phyloP scores from a whole-genome alignment of 2,888 invertebrate species.

The Calliphora vomitoria region DNA sequence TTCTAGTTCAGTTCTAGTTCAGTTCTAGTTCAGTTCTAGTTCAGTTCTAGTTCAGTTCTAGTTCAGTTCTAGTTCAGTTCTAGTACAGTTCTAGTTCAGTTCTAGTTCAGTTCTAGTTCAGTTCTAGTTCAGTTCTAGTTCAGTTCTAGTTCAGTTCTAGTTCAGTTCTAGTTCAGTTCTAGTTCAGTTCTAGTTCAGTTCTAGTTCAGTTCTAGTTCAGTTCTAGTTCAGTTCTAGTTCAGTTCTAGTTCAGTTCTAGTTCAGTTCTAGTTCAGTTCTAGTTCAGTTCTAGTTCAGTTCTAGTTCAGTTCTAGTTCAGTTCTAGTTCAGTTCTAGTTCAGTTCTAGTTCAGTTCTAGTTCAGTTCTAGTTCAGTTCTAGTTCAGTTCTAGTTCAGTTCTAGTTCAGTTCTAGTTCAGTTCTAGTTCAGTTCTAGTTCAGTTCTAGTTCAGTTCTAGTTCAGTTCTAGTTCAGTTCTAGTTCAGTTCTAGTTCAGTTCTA shows the following conservation, averaged over 20 bases:
- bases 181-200: neutral
- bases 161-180: neutral
- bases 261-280: neutral
- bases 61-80: neutral
- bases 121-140: neutral
- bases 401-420: neutral
- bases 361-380: neutral
- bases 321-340: constrained; percentile 1
- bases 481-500: neutral
- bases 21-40: neutral
- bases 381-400: constrained; percentile 3
- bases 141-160: neutral
- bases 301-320: neutral
- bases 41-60: neutral
- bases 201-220: neutral
- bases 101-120: neutral
- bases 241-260: neutral
- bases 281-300: neutral
- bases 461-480: neutral
- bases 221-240: neutral
- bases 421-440: neutral
- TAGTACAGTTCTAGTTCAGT: neutral
- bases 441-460: neutral
- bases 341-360: constrained; percentile 10
- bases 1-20: neutral